Evolutionary conservation across 2,888 invertebrate species (phyloP).

Genomic region (Abrostola triplasia): DNA sequence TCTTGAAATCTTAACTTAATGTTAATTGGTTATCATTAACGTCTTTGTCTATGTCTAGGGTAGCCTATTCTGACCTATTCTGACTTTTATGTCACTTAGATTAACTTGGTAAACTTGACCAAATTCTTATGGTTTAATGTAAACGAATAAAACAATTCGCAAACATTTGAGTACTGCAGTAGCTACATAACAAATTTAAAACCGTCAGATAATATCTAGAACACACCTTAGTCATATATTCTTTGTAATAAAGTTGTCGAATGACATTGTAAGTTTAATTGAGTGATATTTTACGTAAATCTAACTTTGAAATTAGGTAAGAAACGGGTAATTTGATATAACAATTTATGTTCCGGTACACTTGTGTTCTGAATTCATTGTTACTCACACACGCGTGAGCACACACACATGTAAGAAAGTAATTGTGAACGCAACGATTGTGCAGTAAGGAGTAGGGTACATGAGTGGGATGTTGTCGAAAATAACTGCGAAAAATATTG

Average conservation of each 20-base stretch:
- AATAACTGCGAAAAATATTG: not conserved
- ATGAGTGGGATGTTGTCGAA: not conserved
- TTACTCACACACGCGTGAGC: slow-evolving; percentile 41
- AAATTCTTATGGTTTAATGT: too few species aligned
- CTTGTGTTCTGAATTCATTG: slow-evolving; percentile 54
- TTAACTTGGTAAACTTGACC: too few species aligned
- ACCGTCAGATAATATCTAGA: not conserved
- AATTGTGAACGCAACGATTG: slow-evolving; percentile 39
- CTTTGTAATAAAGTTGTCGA: slow-evolving; percentile 5
- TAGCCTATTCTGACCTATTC: too few species aligned
- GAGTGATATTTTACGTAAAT: slow-evolving; percentile 24
- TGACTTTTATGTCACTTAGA: too few species aligned
- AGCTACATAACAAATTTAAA: too few species aligned
- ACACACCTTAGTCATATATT: not conserved
- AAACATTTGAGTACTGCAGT: too few species aligned
- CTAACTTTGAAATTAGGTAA: slow-evolving; percentile 51
- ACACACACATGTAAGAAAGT: slow-evolving; percentile 10
- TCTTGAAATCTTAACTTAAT: too few species aligned
- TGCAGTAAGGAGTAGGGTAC: slow-evolving; percentile 20
- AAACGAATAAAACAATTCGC: too few species aligned
- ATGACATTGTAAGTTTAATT: slow-evolving; percentile 22
- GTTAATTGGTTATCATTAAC: too few species aligned
- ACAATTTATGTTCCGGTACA: slow-evolving; percentile 65
- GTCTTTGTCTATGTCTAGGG: too few species aligned
- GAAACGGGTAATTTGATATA: slow-evolving; percentile 62